Base-by-base conservation (phyloP, 1,140 invertebrate genomes). In the Drosophila teissieri region DNA sequence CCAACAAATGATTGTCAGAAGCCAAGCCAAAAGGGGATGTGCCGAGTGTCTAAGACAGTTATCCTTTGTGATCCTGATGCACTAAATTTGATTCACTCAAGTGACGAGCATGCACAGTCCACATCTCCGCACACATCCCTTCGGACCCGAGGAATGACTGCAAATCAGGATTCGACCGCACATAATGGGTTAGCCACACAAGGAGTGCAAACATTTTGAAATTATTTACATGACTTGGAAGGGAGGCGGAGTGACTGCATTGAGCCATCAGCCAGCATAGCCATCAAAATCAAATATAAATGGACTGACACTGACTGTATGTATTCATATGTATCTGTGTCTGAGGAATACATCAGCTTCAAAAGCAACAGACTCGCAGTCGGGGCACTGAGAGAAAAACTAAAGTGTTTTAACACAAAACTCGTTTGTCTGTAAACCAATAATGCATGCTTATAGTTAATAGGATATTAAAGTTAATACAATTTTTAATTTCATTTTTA, bases 281-380 rank as follows among this genome's bases (percentile, higher is more conserved):
- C 73, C 79, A 89, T 89, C 79, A 88, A 89, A 88, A 89, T 89
- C 79, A 88, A 89, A 88, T 89, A 79, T 89, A 83, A 83, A 88
- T 89, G 84, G 84, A 83, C 83, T 69, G 65, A 61, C 80, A 69
- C 67, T 63, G 14, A 40, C 63, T 49, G 42, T 45, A 36, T 51
- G 48, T 49, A 76, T 63, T 67, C 45, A 61, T 60, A 58, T 37
- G 49, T 42, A 75, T 44, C 52, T 44, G 27, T 52, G 55, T 64
- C 78, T 67, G 48, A 62, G 52, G 61, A 73, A 63, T 74, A 68
- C 60, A 73, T 81, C 63, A 72, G 63, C 45, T 72, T 75, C 78
- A 68, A 68, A 53, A 70, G 80, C 84, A 83, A 84, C 80, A 80
- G 67, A 79, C 57, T 67, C 46, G 24, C 37, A 52, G 60, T 1